A percentile compares a stretch with the other conserved stretches of the same genome.
Conservation (phyloP, 1,140 invertebrate genomes). For the Zelostemma sp. region DNA sequence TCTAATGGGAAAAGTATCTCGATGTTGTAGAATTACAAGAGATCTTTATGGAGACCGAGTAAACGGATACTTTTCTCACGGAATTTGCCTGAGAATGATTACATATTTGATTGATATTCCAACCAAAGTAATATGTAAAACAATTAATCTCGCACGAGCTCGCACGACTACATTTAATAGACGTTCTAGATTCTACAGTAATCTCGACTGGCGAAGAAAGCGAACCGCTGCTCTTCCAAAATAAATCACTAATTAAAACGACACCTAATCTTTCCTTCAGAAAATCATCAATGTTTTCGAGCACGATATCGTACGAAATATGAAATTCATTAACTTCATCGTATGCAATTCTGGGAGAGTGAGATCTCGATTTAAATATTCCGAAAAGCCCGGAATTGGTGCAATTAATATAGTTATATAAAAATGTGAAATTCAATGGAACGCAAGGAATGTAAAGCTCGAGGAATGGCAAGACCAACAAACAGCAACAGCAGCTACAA, state of each 20-base stretch:
- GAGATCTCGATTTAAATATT: no score
- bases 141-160: conserved; percentile 51
- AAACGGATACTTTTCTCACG: conserved; percentile 31
- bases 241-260: conserved; percentile 9
- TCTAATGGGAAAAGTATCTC: conserved; percentile 20
- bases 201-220: conserved; percentile 13
- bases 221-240: not conserved
- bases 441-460: conserved; percentile 5
- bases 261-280: conserved; percentile 2
- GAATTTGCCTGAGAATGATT: conserved; percentile 39
- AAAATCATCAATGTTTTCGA: no score
- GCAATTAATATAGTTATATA: not conserved
- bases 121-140: conserved; percentile 13
- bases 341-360: no score
- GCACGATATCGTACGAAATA: not conserved
- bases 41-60: not conserved
- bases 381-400: no score
- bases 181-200: conserved; percentile 4
- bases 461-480: conserved; percentile 2
- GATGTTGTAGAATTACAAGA: not conserved
- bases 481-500: not conserved
- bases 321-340: no score
- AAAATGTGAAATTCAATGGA: not conserved
- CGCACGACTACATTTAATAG: conserved; percentile 42
- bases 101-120: conserved; percentile 29